These are phyloP conservation scores for Peromyscus aztecus DNA, from an alignment of 2,797 vertebrate species.

Conservation along the genomic window DNA sequence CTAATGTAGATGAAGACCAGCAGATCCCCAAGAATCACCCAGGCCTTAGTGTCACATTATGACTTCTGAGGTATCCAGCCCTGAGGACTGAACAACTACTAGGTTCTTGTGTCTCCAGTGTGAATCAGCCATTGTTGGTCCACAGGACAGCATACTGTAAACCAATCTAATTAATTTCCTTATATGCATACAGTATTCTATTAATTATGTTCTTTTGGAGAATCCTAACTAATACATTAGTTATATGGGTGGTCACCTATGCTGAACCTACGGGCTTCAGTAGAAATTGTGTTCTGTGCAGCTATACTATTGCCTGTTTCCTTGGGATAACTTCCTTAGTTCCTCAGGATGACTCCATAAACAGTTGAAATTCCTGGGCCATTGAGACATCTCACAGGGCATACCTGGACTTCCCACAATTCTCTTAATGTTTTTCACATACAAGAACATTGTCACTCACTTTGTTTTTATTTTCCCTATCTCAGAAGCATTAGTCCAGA, in stretches of 20 bases:
- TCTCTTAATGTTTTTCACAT: background rate
- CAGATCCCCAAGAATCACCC: background rate
- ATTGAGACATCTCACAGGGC: background rate
- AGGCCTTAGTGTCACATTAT: background rate
- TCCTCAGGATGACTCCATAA: background rate
- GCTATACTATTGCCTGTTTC: background rate
- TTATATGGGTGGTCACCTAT: background rate
- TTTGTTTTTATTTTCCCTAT: conserved; percentile 4
- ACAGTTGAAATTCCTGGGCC: background rate
- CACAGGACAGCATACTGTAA: background rate
- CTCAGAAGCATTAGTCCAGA: background rate
- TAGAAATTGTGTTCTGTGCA: background rate
- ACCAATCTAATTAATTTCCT: background rate
- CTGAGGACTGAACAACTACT: too few species aligned
- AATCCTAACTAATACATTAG: background rate
- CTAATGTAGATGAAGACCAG: too few species aligned
- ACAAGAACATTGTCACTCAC: rapidly evolving
- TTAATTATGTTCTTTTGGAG: background rate
- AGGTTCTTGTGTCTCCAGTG: background rate
- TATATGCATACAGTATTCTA: background rate
- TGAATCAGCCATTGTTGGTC: background rate
- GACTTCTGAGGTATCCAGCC: background rate
- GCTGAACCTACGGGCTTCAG: background rate
- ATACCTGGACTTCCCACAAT: background rate
- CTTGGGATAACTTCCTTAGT: background rate